A percentile compares a stretch with the other conserved stretches of the same genome.
Conservation (phyloP, 2,797 vertebrate genomes). For the Poecilia wingei region DNA sequence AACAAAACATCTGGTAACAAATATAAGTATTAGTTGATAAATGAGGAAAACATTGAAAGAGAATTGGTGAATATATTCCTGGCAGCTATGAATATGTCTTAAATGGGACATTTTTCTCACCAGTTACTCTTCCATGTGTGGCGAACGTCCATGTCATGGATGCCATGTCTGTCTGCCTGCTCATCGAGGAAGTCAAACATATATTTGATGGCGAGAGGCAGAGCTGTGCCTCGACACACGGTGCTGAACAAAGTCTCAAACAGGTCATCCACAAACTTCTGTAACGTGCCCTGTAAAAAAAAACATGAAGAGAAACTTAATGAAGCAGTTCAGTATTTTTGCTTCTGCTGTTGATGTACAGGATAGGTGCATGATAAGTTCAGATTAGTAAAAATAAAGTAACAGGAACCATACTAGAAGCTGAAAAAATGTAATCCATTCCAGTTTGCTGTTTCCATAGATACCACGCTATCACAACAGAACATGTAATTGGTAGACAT, state of each 20-base stretch:
- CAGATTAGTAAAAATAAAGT: background rate
- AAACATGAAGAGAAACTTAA: background rate
- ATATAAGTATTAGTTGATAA: background rate
- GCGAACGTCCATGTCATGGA: slow-evolving; percentile 92
- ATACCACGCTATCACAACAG: background rate
- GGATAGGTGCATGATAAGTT: background rate
- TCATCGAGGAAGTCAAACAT: slow-evolving; percentile 98
- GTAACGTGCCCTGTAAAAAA: slow-evolving; percentile 88
- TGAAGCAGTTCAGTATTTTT: background rate
- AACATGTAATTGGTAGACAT: background rate
- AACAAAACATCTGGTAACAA: background rate
- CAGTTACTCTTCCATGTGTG: slow-evolving; percentile 99
- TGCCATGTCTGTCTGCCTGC: slow-evolving; percentile 92
- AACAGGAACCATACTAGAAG: background rate
- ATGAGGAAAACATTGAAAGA: no score
- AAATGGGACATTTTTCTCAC: slow-evolving; percentile 71
- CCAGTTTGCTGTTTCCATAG: background rate
- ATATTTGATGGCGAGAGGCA: slow-evolving; percentile 96
- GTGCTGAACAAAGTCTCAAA: slow-evolving; percentile 98
- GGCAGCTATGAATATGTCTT: background rate
- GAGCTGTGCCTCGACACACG: slow-evolving; percentile 91
- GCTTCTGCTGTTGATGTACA: background rate
- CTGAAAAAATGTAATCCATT: background rate
- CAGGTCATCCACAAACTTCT: slow-evolving; percentile 97
- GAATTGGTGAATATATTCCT: background rate